phyloP scores from a whole-genome alignment of 2,797 vertebrate genomes.

The Hyperoplus immaculatus region DNA sequence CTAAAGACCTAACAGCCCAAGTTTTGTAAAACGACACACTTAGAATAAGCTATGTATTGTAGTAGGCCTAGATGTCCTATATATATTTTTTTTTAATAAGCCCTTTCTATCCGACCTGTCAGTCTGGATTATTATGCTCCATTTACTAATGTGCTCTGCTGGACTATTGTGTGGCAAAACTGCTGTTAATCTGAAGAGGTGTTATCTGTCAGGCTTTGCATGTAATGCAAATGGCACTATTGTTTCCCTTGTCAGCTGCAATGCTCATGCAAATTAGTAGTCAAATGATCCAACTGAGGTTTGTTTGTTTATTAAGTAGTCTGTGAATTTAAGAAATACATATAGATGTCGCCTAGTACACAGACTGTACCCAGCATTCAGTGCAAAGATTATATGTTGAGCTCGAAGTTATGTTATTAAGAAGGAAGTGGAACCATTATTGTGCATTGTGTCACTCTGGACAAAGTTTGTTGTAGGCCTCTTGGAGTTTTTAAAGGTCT shows the following conservation, averaged over 20 bases:
- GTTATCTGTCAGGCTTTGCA: background rate
- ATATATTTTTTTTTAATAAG: constrained; percentile 33
- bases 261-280: constrained; percentile 2
- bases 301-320: background rate
- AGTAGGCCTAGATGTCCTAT: constrained; percentile 38
- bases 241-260: background rate
- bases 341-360: background rate
- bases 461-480: background rate
- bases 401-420: background rate
- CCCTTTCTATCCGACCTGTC: constrained; percentile 4
- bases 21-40: constrained; percentile 36
- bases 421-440: background rate
- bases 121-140: constrained; percentile 37
- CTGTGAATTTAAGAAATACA: background rate
- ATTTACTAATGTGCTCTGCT: background rate
- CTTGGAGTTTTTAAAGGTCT: background rate
- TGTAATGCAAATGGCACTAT: background rate
- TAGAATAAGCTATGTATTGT: constrained; percentile 32
- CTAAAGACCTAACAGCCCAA: constrained; percentile 9
- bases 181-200: constrained; percentile 16
- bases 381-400: background rate
- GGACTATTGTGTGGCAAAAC: background rate
- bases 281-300: background rate
- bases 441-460: background rate
- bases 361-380: background rate